phyloP scores from a whole-genome alignment of 2,797 vertebrate species.

The Trematomus bernacchii region DNA sequence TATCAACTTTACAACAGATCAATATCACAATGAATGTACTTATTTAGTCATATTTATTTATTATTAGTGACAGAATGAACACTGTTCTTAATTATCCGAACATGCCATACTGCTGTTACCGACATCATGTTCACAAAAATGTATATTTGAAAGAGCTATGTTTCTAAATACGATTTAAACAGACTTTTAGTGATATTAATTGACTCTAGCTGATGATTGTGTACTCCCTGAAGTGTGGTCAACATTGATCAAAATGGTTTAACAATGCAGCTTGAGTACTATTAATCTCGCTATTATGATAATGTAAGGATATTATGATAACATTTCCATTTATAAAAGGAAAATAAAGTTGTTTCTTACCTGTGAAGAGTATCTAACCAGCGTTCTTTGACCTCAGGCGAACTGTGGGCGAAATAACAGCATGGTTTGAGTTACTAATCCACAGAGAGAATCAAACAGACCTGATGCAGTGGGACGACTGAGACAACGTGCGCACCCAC shows the following conservation, averaged over 20 bases:
- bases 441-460: conserved; percentile 50
- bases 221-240: neutral
- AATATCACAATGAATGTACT: neutral
- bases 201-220: neutral
- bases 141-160: neutral
- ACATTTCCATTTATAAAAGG: neutral
- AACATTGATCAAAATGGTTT: conserved; percentile 13
- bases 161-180: neutral
- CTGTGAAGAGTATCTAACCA: conserved; percentile 87
- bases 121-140: neutral
- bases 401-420: conserved; percentile 81
- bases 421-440: conserved; percentile 85
- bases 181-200: neutral
- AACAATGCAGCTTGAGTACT: neutral
- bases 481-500: conserved; percentile 45
- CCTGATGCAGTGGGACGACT: conserved; percentile 52
- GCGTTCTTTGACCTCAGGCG: conserved; percentile 86
- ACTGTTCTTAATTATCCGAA: neutral
- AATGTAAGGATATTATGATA: neutral
- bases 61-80: neutral
- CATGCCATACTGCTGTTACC: neutral
- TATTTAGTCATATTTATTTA: neutral
- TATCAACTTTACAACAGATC: neutral
- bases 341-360: conserved; percentile 79
- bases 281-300: neutral